phyloP scores from a whole-genome alignment of 2,888 invertebrate species.

The Mayetiola destructor region DNA sequence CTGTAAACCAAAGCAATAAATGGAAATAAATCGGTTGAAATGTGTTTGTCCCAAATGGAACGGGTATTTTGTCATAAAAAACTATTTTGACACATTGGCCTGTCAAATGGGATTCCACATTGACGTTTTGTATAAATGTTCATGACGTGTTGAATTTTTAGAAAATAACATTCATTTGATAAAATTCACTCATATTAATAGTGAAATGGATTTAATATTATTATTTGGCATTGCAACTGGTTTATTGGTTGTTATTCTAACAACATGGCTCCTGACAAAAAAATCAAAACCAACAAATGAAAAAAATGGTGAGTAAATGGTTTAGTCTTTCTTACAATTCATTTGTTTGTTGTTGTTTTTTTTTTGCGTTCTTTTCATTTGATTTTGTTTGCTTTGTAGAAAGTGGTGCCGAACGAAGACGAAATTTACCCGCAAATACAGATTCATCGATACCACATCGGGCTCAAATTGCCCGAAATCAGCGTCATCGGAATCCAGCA shows the following conservation, averaged over 20 bases:
- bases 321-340: neutral
- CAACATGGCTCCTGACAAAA: conserved; percentile 30
- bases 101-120: neutral
- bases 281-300: conserved; percentile 22
- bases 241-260: conserved; percentile 31
- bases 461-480: conserved; percentile 58
- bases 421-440: neutral
- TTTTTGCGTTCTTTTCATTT: neutral
- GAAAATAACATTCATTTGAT: neutral
- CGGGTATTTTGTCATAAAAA: neutral
- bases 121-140: conserved; percentile 5
- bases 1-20: too few species aligned
- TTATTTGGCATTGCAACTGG: conserved; percentile 35
- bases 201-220: conserved; percentile 37
- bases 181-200: neutral
- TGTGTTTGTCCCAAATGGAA: neutral
- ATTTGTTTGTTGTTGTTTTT: neutral
- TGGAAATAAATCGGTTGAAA: too few species aligned
- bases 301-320: conserved; percentile 15
- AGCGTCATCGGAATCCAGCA: conserved; percentile 37
- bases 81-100: neutral
- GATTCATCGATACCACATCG: conserved; percentile 39
- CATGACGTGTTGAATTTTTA: conserved; percentile 1
- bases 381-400: neutral
- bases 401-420: neutral